Evolutionary conservation across 1,140 invertebrate genomes (phyloP).

Genomic region (Trichonephila clavata): DNA sequence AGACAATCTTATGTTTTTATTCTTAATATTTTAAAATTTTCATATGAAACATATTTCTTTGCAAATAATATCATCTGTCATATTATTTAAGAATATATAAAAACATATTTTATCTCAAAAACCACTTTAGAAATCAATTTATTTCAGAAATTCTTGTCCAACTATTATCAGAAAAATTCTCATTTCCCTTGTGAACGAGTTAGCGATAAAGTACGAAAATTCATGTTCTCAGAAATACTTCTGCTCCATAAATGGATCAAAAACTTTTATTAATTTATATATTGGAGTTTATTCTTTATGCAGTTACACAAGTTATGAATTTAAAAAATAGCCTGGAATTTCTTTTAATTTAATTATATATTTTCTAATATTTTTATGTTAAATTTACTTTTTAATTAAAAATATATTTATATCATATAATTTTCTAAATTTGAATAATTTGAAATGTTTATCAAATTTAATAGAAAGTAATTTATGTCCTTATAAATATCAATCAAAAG

Average conservation of each 20-base stretch:
- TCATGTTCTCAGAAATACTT: conserved; percentile 1
- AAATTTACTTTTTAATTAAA: too few species aligned
- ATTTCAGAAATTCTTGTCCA: conserved; percentile 43
- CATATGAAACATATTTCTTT: too few species aligned
- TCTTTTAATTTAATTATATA: neutral
- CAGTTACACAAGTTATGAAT: neutral
- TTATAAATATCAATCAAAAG: too few species aligned
- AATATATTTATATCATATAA: too few species aligned
- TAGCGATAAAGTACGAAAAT: conserved; percentile 26
- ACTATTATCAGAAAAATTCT: neutral
- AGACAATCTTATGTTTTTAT: too few species aligned
- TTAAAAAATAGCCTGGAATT: neutral
- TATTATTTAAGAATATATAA: neutral
- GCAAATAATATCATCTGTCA: neutral
- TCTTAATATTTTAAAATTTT: too few species aligned
- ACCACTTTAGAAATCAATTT: neutral
- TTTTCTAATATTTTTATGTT: too few species aligned
- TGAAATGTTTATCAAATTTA: too few species aligned
- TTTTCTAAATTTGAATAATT: too few species aligned
- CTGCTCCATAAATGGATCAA: neutral
- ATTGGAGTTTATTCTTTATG: neutral
- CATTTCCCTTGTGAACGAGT: neutral
- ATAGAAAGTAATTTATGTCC: too few species aligned
- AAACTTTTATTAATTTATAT: conserved; percentile 7
- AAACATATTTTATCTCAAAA: neutral